Evolutionary conservation across 2,113 vertebrate genomes (phyloP).

Genomic region (Suricata suricatta): DNA sequence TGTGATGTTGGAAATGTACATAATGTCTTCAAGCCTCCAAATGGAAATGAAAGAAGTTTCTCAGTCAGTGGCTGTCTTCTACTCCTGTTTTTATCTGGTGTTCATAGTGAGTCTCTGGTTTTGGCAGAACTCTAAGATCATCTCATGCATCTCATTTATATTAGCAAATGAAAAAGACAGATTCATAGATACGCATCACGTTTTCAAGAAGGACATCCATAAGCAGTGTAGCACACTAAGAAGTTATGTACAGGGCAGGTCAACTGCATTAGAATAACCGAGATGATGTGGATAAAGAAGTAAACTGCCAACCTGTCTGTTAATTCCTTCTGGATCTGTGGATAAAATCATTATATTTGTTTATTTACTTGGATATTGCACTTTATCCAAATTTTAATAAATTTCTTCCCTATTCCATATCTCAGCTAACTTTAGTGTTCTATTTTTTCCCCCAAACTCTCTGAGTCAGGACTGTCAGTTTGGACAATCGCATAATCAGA

Average conservation of each 20-base stretch:
- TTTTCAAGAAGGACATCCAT: not conserved
- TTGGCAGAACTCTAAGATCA: not conserved
- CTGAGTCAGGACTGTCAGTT: not conserved
- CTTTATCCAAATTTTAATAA: not conserved
- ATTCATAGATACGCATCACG: not conserved
- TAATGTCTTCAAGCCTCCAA: not conserved
- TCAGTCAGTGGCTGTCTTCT: not conserved
- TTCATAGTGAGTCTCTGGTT: not conserved
- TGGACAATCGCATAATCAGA: not conserved
- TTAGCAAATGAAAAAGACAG: not conserved
- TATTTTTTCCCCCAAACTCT: not conserved
- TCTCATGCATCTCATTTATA: not conserved
- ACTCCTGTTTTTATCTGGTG: not conserved
- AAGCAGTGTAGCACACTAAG: not conserved
- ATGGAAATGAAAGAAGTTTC: not conserved
- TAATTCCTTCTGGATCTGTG: not conserved
- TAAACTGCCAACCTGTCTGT: not conserved
- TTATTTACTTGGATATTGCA: not conserved
- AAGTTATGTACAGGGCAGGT: not conserved
- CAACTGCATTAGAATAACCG: not conserved
- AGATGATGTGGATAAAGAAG: not conserved
- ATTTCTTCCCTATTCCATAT: not conserved
- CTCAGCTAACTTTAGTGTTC: not conserved
- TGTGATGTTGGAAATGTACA: not conserved
- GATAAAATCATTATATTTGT: not conserved